A percentile compares a stretch with the other conserved stretches of the same genome.
Evolutionary conservation across 1,140 invertebrate species (phyloP).

Genomic region (Choristoneura fumiferana): DNA sequence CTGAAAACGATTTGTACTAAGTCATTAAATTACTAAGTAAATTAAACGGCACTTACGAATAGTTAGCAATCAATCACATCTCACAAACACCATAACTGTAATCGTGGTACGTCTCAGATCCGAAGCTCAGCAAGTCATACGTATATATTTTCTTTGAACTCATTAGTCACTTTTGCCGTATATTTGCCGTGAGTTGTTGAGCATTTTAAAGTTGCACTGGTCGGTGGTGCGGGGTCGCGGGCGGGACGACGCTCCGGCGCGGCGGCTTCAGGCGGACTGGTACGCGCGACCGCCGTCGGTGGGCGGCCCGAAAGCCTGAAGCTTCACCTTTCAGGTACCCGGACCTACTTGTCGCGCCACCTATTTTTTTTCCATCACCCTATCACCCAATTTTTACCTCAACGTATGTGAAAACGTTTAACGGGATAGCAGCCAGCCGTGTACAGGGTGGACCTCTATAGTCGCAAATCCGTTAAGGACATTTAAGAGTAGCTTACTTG

Average conservation of each 20-base stretch:
- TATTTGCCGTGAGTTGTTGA: conserved; percentile 34
- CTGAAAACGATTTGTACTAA: no score
- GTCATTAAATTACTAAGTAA: neutral
- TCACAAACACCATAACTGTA: conserved; percentile 53
- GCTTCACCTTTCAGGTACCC: conserved; percentile 57
- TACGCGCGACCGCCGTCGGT: conserved; percentile 44
- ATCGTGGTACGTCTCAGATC: conserved; percentile 22
- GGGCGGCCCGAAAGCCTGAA: conserved; percentile 36
- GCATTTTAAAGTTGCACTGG: conserved; percentile 55
- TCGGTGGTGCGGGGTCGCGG: conserved; percentile 24
- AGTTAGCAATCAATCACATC: conserved; percentile 62
- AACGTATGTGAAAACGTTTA: no score
- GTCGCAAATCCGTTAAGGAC: no score
- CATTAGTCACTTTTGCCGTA: conserved; percentile 50
- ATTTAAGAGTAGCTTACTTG: no score
- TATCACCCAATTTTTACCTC: no score
- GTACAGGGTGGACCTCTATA: no score
- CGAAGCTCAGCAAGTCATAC: conserved; percentile 29
- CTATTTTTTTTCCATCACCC: conserved; percentile 22
- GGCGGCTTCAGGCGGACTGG: conserved; percentile 47
- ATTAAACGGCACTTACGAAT: conserved; percentile 57
- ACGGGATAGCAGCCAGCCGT: no score
- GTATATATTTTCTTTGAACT: conserved; percentile 10
- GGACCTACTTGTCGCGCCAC: conserved; percentile 36
- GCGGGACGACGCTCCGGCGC: conserved; percentile 24